Conservation (phyloP, 2,797 vertebrate genomes). For the Sebastes oblongus region DNA sequence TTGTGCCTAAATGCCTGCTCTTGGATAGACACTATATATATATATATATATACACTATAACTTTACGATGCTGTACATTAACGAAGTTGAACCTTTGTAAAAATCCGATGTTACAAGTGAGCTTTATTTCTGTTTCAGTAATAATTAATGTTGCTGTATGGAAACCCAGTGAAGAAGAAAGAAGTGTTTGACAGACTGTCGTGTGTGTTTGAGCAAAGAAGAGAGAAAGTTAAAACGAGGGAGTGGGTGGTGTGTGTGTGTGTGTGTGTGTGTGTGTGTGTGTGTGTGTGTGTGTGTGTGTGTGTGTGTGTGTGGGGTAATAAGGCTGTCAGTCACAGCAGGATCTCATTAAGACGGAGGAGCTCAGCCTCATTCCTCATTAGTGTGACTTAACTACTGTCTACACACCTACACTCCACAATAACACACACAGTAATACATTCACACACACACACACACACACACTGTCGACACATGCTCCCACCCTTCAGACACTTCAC, state of each 20-base stretch:
- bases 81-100: background rate
- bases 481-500: background rate
- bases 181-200: background rate
- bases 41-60: too few species aligned
- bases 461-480: background rate
- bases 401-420: constrained; percentile 38
- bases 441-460: background rate
- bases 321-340: constrained; percentile 67
- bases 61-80: background rate
- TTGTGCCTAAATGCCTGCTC: too few species aligned
- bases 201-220: background rate
- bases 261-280: background rate
- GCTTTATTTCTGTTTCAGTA: background rate
- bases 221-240: background rate
- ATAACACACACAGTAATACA: background rate
- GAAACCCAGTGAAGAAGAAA: background rate
- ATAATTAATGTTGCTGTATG: background rate
- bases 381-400: constrained; percentile 47
- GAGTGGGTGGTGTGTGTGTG: constrained; percentile 10
- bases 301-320: constrained; percentile 35
- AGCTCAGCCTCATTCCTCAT: constrained; percentile 61
- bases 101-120: background rate
- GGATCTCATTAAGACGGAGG: constrained; percentile 65
- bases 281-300: constrained; percentile 19
- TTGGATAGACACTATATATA: too few species aligned